Base-by-base conservation (phyloP, 2,113 vertebrate genomes). In the Patagioenas fasciata region DNA sequence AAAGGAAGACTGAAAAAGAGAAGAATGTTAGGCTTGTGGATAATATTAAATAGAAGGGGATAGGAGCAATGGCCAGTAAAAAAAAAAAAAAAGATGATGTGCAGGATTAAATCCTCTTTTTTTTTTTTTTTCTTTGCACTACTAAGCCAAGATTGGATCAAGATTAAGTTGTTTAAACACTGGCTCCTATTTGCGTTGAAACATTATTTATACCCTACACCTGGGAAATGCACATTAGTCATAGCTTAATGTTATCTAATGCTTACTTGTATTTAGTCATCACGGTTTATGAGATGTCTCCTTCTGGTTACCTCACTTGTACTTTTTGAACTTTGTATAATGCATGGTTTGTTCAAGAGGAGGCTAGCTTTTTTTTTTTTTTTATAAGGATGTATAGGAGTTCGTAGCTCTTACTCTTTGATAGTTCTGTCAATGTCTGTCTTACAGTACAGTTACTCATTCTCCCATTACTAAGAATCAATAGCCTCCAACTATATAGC, bases 261-360 rank as follows among this genome's bases (percentile, higher is more conserved):
- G 79, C 70, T 88, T 85, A 19, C 17, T 82, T 89, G 34, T 80
- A 16, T 89, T 96, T 77, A 96, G 81, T 96, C 82, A 88, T 91
- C 56, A 32, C 40, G 67, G 56, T 77, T 48, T 54, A 48, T 14
- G 85, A 80, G 64, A 21, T 56, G 51, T 50, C 67, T 61, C 40
- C 36, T 82, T 14, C 28, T 70, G 20, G 17, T 44, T 86, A 40
- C 23, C 51, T 56, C n/a, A 50, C 26, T 60, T 75, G 19, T 51
- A 11, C 50, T 69, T 79, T 67, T 65, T 91, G 62, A 77, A 42
- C 66, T 80, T 50, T 2, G 5, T 48, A 4, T 65, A 73, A 79
- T 44, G 40, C 16, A 18, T 3, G 2, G 36, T 65, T 53, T 94
- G 34, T 60, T 78, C 57, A 56, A 91, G 72, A 88, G 62, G 26